Base-by-base conservation (phyloP, 2,113 vertebrate genomes). In the Chaetorhynchus papuensis region DNA sequence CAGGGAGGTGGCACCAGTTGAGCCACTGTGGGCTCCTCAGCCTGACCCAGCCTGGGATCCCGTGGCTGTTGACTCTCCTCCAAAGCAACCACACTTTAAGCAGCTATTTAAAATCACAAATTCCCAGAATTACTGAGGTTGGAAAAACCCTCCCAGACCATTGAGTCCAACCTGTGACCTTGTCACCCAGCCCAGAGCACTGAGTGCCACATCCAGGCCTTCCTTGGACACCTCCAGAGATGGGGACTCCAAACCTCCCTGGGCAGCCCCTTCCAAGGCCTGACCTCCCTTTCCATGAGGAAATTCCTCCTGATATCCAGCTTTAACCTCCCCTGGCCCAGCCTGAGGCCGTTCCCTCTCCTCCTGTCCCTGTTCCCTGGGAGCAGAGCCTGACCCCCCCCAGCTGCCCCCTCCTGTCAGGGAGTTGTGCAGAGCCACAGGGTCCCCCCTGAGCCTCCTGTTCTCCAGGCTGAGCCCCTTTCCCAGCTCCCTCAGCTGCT, bases 211-310 rank as follows among this genome's bases (percentile, higher is more conserved):
- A 0, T 23, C 47, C 74, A 61, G 44, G 0, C 1, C 0, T 52
- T 31, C 53, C 37, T 0, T 15, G 65, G 30, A 3, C 41, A 30
- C 49, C 49, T 63, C n/a, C 65, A 71, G 75, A 57, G 50, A 14
- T 64, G 75, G 57, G 35, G 0, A 49, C 42, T 56, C 35, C 66
- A 64, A 4, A 10, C 21, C 42, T 64, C 42, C 65, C 57, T 17
- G 11, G 49, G 42, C 66, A 80, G 41, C 44, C 35, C 42, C 31
- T 71, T 0, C 47, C 41, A 31, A 3, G 0, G 7, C 30, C 16
- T 88, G 13, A 49, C 0, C 8, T 0, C 57, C 41, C 30, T 71
- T 71, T 41, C 41, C 49, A 26, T 7, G 41, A 0, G 0, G 20
- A 61, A 70, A 79, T 70, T 71, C 54, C 47, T 69, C 0, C 39